These are phyloP conservation scores for Calonectris borealis DNA, from an alignment of 2,113 vertebrate species.

Conservation along the genomic window DNA sequence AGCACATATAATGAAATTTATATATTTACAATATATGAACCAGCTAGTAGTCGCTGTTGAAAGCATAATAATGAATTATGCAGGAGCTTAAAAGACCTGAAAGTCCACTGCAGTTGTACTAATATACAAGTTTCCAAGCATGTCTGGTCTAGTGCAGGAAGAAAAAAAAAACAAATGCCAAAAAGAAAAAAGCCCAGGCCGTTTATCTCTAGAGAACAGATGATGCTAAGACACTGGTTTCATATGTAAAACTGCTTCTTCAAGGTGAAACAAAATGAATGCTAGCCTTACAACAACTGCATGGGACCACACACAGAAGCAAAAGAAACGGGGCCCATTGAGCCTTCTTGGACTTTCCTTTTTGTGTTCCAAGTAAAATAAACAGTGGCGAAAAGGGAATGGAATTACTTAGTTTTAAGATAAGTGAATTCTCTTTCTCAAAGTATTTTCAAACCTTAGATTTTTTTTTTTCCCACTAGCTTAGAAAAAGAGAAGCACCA, in stretches of 20 bases:
- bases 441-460: neutral
- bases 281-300: neutral
- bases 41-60: neutral
- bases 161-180: neutral
- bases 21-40: neutral
- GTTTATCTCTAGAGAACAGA: neutral
- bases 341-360: fast-evolving
- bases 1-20: neutral
- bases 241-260: neutral
- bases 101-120: neutral
- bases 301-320: neutral
- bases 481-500: neutral
- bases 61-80: neutral
- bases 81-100: neutral
- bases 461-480: neutral
- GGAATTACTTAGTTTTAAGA: neutral
- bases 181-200: neutral
- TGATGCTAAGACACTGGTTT: neutral
- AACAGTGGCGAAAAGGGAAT: neutral
- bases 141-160: fast-evolving
- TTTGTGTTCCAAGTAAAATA: neutral
- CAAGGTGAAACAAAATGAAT: neutral
- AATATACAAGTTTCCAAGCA: neutral
- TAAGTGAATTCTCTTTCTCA: neutral
- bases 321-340: neutral